Evolutionary conservation across 2,113 vertebrate genomes (phyloP).

Genomic region (Monopterus albus): DNA sequence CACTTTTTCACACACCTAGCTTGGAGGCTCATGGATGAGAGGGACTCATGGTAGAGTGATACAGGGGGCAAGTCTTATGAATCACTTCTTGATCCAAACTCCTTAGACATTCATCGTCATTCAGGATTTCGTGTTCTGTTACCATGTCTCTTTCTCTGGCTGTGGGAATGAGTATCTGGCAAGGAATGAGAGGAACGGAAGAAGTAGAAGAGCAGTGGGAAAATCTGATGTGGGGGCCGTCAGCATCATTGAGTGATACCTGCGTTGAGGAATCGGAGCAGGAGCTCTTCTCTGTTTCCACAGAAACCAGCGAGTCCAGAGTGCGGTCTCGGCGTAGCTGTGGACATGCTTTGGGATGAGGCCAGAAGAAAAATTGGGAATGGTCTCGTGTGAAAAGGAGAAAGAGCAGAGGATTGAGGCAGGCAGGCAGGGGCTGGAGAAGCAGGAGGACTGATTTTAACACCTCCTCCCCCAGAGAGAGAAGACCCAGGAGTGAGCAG

Average conservation of each 20-base stretch:
- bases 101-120: conserved; percentile 77
- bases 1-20: conserved; percentile 37
- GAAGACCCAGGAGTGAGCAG: conserved; percentile 89
- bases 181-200: conserved; percentile 84
- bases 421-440: conserved; percentile 91
- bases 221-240: conserved; percentile 73
- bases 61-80: conserved; percentile 57
- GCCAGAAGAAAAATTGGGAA: conserved; percentile 84
- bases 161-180: conserved; percentile 80
- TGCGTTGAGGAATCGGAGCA: conserved; percentile 88
- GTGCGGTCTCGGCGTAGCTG: conserved; percentile 75
- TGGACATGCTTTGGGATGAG: conserved; percentile 69
- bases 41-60: conserved; percentile 72
- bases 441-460: conserved; percentile 91
- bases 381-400: conserved; percentile 92
- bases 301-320: conserved; percentile 77
- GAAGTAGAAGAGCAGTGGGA: conserved; percentile 75
- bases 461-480: conserved; percentile 90
- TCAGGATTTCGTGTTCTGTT: conserved; percentile 66
- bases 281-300: conserved; percentile 91
- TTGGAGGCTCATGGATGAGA: conserved; percentile 45
- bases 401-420: conserved; percentile 94
- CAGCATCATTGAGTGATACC: conserved; percentile 85
- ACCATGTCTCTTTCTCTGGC: conserved; percentile 75
- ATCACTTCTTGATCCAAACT: conserved; percentile 61